A percentile compares a stretch with the other conserved stretches of the same genome.
Conservation (phyloP, 2,888 invertebrate genomes). For the Loripinus fragilis region DNA sequence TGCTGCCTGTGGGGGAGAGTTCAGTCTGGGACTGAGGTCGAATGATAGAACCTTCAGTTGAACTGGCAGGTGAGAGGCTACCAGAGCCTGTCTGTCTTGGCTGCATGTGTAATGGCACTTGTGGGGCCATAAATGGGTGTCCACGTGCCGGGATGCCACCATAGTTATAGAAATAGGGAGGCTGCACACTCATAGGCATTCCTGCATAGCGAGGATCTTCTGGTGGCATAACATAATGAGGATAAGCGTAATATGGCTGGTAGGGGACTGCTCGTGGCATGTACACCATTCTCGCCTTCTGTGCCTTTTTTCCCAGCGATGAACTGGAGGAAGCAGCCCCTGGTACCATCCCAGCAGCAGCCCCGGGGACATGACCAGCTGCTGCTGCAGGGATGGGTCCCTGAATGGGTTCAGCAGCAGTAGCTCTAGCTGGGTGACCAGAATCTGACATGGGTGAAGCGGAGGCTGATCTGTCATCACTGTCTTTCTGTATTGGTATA, state of each 20-base stretch:
- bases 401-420: background rate
- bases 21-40: constrained; percentile 36
- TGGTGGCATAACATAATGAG: constrained; percentile 48
- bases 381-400: background rate
- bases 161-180: constrained; percentile 56
- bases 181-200: constrained; percentile 32
- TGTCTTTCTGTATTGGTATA: constrained; percentile 30
- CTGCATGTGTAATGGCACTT: constrained; percentile 48
- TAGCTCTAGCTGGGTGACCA: background rate
- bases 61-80: constrained; percentile 53
- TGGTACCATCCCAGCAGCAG: background rate
- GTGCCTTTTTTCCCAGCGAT: constrained; percentile 25
- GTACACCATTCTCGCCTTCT: constrained; percentile 35
- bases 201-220: constrained; percentile 45
- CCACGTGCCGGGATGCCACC: constrained; percentile 25
- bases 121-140: constrained; percentile 43
- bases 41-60: constrained; percentile 43
- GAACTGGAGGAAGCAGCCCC: background rate
- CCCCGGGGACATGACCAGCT: constrained; percentile 14
- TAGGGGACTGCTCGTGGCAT: constrained; percentile 49
- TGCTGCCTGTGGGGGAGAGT: constrained; percentile 50
- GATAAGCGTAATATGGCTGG: constrained; percentile 47
- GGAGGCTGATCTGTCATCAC: constrained; percentile 44
- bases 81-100: constrained; percentile 51
- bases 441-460: constrained; percentile 36